These are phyloP conservation scores for Paradisaea rubra DNA, from an alignment of 2,113 vertebrate species.

Conservation along the genomic window DNA sequence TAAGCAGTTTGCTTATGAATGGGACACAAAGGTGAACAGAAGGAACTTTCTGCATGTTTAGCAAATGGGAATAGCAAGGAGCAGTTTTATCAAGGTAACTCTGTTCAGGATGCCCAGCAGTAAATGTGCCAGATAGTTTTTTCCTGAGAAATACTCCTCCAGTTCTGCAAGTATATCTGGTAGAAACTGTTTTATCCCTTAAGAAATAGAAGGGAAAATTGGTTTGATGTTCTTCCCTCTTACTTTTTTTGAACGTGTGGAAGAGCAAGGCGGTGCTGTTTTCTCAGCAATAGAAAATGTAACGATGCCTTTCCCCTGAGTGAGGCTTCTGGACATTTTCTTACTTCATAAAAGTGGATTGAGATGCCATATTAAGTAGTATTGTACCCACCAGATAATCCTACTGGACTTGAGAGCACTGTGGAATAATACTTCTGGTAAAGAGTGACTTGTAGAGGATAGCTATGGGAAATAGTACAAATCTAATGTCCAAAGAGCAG, in stretches of 20 bases:
- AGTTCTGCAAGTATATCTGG: background rate
- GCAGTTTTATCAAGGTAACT: background rate
- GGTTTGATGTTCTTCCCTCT: background rate
- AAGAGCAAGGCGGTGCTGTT: background rate
- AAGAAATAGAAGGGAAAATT: background rate
- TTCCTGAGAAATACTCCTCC: background rate
- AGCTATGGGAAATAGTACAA: background rate
- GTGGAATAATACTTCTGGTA: background rate
- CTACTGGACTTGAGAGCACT: background rate
- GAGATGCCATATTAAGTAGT: background rate
- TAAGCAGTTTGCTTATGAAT: background rate
- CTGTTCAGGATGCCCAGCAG: background rate
- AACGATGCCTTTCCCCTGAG: background rate
- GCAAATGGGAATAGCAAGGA: background rate
- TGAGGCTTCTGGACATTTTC: background rate
- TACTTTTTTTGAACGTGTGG: background rate
- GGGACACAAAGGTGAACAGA: constrained; percentile 29
- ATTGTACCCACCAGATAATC: background rate
- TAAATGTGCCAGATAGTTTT: background rate
- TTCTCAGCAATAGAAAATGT: background rate
- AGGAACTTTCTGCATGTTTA: background rate
- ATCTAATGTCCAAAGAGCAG: background rate
- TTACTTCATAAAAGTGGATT: background rate
- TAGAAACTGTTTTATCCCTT: background rate
- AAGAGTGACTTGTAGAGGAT: background rate